phyloP scores from a whole-genome alignment of 23 tunicate genomes.

The Diplosoma virens region DNA sequence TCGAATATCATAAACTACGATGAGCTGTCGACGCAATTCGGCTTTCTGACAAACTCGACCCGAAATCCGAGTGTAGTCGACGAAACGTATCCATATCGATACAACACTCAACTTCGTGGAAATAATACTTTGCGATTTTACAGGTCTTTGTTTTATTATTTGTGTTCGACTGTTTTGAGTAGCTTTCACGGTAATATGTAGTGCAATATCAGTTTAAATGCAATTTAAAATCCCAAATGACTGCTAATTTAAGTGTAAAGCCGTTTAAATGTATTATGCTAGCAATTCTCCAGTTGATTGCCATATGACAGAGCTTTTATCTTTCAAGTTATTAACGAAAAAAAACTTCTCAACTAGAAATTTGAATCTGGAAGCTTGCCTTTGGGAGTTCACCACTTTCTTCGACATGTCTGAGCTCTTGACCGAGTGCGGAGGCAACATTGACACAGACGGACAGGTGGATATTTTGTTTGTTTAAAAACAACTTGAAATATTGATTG shows the following conservation, averaged over 20 bases:
- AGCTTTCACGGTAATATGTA: no score
- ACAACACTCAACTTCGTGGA: slow-evolving; percentile 50
- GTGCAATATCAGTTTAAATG: no score
- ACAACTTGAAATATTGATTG: no score
- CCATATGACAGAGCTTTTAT: no score
- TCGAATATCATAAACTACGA: slow-evolving; percentile 80
- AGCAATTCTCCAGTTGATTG: no score
- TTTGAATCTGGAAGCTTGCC: slow-evolving; percentile 91
- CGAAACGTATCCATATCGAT: slow-evolving; percentile 74
- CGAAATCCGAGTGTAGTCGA: slow-evolving; percentile 58
- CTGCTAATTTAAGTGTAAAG: no score
- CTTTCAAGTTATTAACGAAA: no score
- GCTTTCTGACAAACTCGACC: slow-evolving; percentile 75
- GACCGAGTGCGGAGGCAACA: slow-evolving; percentile 86
- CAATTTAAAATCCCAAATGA: no score
- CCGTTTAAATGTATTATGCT: no score
- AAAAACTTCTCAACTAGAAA: slow-evolving; percentile 53
- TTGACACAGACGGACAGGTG: slow-evolving; percentile 97
- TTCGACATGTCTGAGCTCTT: slow-evolving; percentile 95
- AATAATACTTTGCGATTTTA: slow-evolving; percentile 83
- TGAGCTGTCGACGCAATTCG: slow-evolving; percentile 76
- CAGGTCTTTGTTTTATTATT: no score
- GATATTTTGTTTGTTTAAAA: background rate
- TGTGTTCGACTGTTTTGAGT: no score
- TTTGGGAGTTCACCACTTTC: slow-evolving; percentile 89